Base-by-base conservation (phyloP, 2,888 invertebrate genomes). In the Eupithecia insigniata region DNA sequence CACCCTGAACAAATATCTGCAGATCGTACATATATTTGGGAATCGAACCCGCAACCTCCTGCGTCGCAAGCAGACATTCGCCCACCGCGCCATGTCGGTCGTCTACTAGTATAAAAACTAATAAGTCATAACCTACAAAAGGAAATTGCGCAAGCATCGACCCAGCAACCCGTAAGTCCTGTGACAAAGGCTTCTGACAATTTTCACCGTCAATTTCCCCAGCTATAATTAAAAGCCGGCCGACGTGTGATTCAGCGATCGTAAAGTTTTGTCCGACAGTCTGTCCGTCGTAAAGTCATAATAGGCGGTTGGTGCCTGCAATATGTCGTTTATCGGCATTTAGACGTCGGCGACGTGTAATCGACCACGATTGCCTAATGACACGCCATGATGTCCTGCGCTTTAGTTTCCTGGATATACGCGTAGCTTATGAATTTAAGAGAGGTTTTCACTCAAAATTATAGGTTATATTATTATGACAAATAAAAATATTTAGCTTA, bases 281-380 rank as follows among this genome's bases (percentile, higher is more conserved):
- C 83, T 80, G 82, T 81, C 80, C 80, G 78, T 84, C 85, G 82
- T 87, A 87, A 88, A 87, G 84, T 83, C 74, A 81, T 89, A 88
- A 89, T 87, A 85, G 85, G 83, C 84, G 79, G 78, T 78, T 80
- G 72, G 78, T 76, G 78, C 73, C 78, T 76, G 79, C 82, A 81
- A 82, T 83, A 80, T 84, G 84, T 81, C 91, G 89, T 92, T 93
- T 92, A 92, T 88, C 91, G 87, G 79, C 90, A 88, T 92, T 93
- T 93, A 93, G 89, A 83, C 86, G 84, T 84, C 85, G 83, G 83
- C 87, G 85, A 85, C 86, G 85, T 90, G 86, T 88, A 89, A 90
- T 91, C 88, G 86, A 79, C 84, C 61, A 78, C 84, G 85, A 92
- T 90, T 90, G 87, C 83, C 84, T 89, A 90, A 90, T 92, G 90